phyloP scores from a whole-genome alignment of 2,888 invertebrate species.

The Toxonevra muliebris region DNA sequence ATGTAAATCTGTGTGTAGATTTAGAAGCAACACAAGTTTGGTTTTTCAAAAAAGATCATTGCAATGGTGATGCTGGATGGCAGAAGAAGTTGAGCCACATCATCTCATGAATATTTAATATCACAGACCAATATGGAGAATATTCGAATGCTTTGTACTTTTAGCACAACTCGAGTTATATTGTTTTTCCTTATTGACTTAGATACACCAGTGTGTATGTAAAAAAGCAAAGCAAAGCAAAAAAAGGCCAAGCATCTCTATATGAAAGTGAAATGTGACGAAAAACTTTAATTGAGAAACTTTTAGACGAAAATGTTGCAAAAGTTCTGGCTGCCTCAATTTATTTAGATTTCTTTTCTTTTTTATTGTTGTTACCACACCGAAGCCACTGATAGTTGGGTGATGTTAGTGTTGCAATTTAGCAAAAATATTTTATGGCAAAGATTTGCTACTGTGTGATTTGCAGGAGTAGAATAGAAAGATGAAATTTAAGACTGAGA shows the following conservation, averaged over 20 bases:
- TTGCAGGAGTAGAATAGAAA: too few species aligned
- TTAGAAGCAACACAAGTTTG: too few species aligned
- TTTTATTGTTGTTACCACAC: not conserved
- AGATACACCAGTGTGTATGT: too few species aligned
- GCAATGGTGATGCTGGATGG: too few species aligned
- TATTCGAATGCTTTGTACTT: too few species aligned
- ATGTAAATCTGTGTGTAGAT: too few species aligned
- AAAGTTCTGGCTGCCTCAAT: not conserved
- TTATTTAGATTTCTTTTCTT: too few species aligned
- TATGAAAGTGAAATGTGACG: conserved; percentile 6
- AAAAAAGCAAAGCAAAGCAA: not conserved
- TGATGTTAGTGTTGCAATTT: not conserved
- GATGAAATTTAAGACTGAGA: too few species aligned
- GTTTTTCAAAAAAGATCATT: too few species aligned
- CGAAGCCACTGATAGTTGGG: not conserved
- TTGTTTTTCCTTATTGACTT: not conserved
- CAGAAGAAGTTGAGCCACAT: too few species aligned
- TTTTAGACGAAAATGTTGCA: not conserved
- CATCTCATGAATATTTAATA: not conserved
- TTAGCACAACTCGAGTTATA: not conserved
- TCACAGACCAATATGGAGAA: not conserved
- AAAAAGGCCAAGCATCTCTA: not conserved
- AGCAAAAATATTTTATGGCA: not conserved
- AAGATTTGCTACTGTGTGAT: not conserved
- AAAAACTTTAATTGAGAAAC: conserved; percentile 18